Base-by-base conservation (phyloP, 2,888 invertebrate genomes). In the Euplexia lucipara region DNA sequence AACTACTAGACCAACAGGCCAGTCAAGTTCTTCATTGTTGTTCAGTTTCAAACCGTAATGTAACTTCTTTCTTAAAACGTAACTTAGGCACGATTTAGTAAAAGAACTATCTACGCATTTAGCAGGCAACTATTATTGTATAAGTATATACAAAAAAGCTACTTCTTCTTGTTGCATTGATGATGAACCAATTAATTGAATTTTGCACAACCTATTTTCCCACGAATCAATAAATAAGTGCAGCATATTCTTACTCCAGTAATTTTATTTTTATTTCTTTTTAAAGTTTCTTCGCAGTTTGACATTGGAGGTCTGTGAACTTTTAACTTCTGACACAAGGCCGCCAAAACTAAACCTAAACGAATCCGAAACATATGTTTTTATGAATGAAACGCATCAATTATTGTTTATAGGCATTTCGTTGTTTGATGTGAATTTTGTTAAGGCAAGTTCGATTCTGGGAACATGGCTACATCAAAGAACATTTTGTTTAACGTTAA, bases 331-430 rank as follows among this genome's bases (percentile, higher is more conserved):
- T 51, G 65, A 58, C 60, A 49, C 60, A 52, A 77, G 73, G 66
- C 60, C 63, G 18, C 20, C 18, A 20, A 44, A 65, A 59, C 48
- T 32, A 60, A 73, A 60, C 49, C 42, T 51, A 70, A 65, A 58
- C 54, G 54, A 79, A 79, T 70, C 16, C 18, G 61, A 52, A 64
- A 59, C 76, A 76, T 49, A 48, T 76, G 59, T 76, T 74, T 78
- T 79, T 71, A 76, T 76, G 67, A 68, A 71, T 62, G 66, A 66
- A 62, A 63, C 77, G 71, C 59, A 79, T 79, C 76, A 67, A 66
- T 73, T 74, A 70, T 60, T 70, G 53, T 75, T 75, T 51, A 65
- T 56, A 76, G 53, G 42, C 77, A 61, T 49, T 61, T 59, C 58
- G 35, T 67, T 61, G 58, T 78, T 59, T 70, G 34, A 75, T 49